A percentile compares a stretch with the other conserved stretches of the same genome.
phyloP scores from a whole-genome alignment of 2,113 vertebrate genomes.

The Pycnonotus jocosus region DNA sequence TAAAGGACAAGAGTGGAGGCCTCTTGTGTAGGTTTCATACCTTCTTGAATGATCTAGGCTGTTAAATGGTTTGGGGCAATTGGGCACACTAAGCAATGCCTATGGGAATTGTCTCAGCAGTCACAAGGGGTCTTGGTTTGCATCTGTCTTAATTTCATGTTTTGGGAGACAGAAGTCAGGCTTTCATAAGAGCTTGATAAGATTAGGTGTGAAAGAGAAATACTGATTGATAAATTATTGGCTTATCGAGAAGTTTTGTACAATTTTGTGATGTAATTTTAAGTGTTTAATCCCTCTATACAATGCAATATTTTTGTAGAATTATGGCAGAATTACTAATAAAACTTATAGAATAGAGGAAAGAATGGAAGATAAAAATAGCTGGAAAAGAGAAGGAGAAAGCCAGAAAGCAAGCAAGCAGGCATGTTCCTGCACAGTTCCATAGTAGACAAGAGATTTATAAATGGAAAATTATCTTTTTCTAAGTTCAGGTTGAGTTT shows the following conservation, averaged over 20 bases:
- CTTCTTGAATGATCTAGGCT: not conserved
- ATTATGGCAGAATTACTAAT: not conserved
- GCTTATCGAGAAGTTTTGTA: not conserved
- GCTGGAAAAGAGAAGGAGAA: not conserved
- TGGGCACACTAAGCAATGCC: not conserved
- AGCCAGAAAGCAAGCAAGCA: not conserved
- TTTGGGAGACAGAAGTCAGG: not conserved
- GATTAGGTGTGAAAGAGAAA: not conserved
- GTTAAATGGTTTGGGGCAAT: not conserved
- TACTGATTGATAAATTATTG: not conserved
- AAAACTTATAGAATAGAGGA: not conserved
- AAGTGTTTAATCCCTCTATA: not conserved
- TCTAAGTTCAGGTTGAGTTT: not conserved
- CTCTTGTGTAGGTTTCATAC: not conserved
- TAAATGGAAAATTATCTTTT: not conserved
- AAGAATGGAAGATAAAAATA: not conserved
- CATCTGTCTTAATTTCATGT: not conserved
- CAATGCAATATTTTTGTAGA: not conserved
- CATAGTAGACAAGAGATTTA: not conserved
- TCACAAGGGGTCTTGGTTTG: not conserved
- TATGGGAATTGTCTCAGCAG: not conserved
- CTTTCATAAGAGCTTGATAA: not conserved
- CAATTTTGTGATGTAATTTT: not conserved
- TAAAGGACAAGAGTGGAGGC: not conserved
- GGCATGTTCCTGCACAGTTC: not conserved